Evolutionary conservation across 2,113 vertebrate species (phyloP).

Genomic region (Hemiscyllium ocellatum): DNA sequence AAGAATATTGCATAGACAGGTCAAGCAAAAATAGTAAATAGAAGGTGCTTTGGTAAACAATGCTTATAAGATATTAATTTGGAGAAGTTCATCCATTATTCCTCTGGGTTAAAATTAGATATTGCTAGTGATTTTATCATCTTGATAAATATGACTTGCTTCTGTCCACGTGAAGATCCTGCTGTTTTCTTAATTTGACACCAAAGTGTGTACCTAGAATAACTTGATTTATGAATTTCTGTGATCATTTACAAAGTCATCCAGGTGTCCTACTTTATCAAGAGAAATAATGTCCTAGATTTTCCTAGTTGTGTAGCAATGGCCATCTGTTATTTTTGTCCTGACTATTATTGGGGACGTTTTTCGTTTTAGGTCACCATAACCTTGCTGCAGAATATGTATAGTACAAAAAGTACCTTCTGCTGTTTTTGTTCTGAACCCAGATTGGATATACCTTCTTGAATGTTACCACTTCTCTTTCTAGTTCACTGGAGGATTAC

Average conservation of each 20-base stretch:
- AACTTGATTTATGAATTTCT: slow-evolving; percentile 25
- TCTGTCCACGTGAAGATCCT: not conserved
- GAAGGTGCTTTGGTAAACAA: not conserved
- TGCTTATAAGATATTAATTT: not conserved
- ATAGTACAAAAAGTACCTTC: not conserved
- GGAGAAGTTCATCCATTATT: not conserved
- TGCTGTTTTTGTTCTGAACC: not conserved
- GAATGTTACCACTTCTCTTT: not conserved
- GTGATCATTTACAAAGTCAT: not conserved
- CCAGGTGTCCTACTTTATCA: slow-evolving; percentile 23
- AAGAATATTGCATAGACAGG: not conserved
- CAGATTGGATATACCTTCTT: not conserved
- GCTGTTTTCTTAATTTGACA: not conserved
- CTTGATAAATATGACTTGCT: not conserved
- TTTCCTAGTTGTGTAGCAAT: not conserved
- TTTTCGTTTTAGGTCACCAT: slow-evolving; percentile 19
- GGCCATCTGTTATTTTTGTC: slow-evolving; percentile 33
- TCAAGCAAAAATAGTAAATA: not conserved
- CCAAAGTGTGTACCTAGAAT: not conserved
- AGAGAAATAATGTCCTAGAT: not conserved
- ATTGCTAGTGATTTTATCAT: not conserved
- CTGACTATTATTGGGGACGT: not conserved
- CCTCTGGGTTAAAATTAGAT: not conserved
- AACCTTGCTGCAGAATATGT: not conserved
- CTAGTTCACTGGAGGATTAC: not conserved